Percentiles rank a stretch among this genome's conserved stretches.
phyloP scores from a whole-genome alignment of 2,113 vertebrate species.

The Puntigrus tetrazona region DNA sequence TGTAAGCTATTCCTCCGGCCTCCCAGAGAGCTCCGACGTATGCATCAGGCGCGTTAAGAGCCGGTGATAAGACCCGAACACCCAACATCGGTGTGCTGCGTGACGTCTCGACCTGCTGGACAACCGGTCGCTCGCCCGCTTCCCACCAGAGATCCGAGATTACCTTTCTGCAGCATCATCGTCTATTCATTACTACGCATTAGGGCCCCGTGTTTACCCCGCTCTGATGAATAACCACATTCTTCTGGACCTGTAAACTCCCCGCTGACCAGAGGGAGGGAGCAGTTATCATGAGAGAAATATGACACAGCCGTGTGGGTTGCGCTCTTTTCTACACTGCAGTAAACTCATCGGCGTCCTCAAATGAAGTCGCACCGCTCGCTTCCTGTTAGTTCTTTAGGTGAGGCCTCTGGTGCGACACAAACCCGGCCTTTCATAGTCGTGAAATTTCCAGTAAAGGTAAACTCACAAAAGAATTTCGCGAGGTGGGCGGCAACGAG shows the following conservation, averaged over 20 bases:
- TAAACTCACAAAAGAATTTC: not conserved
- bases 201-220: conserved; percentile 19
- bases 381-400: conserved; percentile 46
- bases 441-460: not conserved
- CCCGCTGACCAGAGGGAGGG: conserved; percentile 34
- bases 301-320: conserved; percentile 43
- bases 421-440: conserved; percentile 4
- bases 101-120: not conserved
- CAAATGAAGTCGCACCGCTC: not conserved
- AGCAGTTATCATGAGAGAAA: conserved; percentile 46
- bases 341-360: conserved; percentile 17
- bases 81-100: not conserved
- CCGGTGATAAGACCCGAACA: not conserved
- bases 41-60: not conserved
- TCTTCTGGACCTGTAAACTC: conserved; percentile 34
- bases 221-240: conserved; percentile 40
- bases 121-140: not conserved
- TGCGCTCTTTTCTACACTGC: conserved; percentile 14
- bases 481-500: not conserved
- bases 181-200: conserved; percentile 45
- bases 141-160: conserved; percentile 27
- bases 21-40: not conserved
- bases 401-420: not conserved
- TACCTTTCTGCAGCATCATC: conserved; percentile 37
- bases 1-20: not conserved